phyloP scores from a whole-genome alignment of 2,888 invertebrate species.

The Athalia circularis region DNA sequence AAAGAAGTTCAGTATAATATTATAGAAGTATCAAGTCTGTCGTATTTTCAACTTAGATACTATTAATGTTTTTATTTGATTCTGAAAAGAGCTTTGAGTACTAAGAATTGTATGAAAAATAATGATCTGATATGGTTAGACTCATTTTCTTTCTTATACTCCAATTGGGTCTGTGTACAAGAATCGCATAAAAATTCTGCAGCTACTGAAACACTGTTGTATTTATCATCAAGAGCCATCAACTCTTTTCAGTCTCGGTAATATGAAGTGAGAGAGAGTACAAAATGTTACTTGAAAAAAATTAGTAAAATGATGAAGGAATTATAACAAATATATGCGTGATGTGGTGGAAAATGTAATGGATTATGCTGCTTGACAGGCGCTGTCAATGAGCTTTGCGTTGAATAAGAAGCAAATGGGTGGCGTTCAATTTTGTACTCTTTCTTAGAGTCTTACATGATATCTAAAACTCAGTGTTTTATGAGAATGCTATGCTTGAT shows the following conservation, averaged over 20 bases:
- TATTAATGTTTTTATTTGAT: not conserved
- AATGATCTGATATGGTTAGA: not conserved
- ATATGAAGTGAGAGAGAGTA: too few relatives aligned
- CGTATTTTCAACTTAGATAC: not conserved
- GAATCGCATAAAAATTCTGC: not conserved
- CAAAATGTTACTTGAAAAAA: not conserved
- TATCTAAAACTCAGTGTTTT: slow-evolving; percentile 14
- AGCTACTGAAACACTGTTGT: not conserved
- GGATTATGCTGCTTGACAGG: not conserved
- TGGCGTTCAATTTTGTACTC: slow-evolving; percentile 13
- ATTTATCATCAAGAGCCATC: not conserved
- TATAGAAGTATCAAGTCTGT: slow-evolving; percentile 18
- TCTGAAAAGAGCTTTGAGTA: not conserved
- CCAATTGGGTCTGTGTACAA: not conserved
- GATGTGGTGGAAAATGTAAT: not conserved
- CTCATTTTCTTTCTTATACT: not conserved
- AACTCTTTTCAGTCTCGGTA: not conserved
- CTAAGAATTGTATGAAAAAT: not conserved
- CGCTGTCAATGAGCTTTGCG: not conserved
- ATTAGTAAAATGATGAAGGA: not conserved
- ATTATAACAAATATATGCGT: not conserved
- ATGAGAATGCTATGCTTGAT: slow-evolving; percentile 67
- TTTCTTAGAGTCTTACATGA: slow-evolving; percentile 22
- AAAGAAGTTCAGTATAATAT: not conserved
- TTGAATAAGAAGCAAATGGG: not conserved